These are phyloP conservation scores for Calameuta pallipes DNA, from an alignment of 2,888 invertebrate species.

Conservation along the genomic window DNA sequence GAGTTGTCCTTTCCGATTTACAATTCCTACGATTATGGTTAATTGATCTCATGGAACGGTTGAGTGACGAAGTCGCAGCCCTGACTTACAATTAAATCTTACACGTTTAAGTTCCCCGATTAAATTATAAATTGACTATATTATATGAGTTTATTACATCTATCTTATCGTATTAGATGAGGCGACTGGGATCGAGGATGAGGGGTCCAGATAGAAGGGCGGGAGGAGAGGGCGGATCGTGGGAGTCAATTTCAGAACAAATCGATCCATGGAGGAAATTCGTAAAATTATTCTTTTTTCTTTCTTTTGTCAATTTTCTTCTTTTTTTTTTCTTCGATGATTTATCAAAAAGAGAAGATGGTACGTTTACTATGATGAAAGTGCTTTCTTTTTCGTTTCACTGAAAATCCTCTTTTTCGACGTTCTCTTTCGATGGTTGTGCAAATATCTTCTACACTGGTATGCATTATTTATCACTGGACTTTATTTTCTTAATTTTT, in stretches of 20 bases:
- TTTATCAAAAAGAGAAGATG: not conserved
- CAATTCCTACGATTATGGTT: conserved; percentile 42
- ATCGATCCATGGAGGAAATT: not conserved
- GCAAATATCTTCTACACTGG: not conserved
- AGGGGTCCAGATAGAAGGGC: not conserved
- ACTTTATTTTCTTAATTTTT: not conserved
- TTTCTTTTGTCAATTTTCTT: not conserved
- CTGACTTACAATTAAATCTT: not conserved
- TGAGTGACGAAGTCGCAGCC: conserved; percentile 38
- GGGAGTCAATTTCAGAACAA: not conserved
- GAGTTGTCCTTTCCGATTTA: conserved; percentile 21
- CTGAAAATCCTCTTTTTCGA: not conserved
- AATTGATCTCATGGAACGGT: conserved; percentile 57
- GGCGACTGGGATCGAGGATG: not conserved
- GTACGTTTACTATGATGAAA: not conserved
- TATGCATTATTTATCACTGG: not conserved
- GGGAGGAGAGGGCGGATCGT: too few relatives aligned
- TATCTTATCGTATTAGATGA: not conserved
- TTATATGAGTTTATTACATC: not conserved
- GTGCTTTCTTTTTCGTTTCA: not conserved
- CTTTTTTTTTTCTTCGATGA: not conserved
- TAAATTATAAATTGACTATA: conserved; percentile 1
- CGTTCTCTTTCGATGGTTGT: not conserved
- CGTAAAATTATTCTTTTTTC: not conserved
- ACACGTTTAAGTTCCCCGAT: conserved; percentile 6